Evolutionary conservation across 2,797 vertebrate species (phyloP), one percentile per base, ranked within the genome.

Genomic region (Emys orbicularis): DNA sequence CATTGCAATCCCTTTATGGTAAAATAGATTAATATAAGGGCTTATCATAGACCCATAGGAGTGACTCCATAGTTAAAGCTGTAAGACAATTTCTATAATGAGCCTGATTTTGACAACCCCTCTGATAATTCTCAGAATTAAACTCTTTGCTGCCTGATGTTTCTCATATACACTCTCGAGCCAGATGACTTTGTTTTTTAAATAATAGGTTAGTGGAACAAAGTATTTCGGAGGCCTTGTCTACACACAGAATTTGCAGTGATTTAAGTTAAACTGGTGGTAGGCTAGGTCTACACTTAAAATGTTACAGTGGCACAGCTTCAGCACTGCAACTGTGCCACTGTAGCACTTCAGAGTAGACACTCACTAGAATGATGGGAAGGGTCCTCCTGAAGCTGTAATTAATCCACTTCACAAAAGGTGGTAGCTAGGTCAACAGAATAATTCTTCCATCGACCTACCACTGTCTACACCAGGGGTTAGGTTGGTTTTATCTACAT

Each of bases 1-100:
- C n/a, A 93, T 92, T 96, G 44, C 68, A 91, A 95, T 90, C 94
- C 5, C 29, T 88, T 89, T 81, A 89, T 92, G 50, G 88, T 81
- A 94, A 97, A 97, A 95, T 91, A 77, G 34, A 76, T 0, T 1
- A 93, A 68, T 54, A 92, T 54, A 68, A 84, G 34, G 61, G 49
- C 21, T 37, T 54, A 37, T 87, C 77, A 59, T 56, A 8, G 8
- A 44, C 18, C 4, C 12, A 80, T 18, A 59, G 50, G 23, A 4
- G 3, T 53, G 12, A 72, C 1, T 80, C 7, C 12, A 31, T 74
- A n/a, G 6, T 80, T 50, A 76, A 82, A 93, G 31, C 68, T 54
- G 53, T 81, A 23, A 88, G 12, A 21, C 9, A 82, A 34, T 87
- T 79, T 83, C 89, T 87, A 19, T 76, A 86, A 47, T 41, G 4